Evolutionary conservation across 2,888 invertebrate species (phyloP).

Genomic region (Cactoblastis cactorum): DNA sequence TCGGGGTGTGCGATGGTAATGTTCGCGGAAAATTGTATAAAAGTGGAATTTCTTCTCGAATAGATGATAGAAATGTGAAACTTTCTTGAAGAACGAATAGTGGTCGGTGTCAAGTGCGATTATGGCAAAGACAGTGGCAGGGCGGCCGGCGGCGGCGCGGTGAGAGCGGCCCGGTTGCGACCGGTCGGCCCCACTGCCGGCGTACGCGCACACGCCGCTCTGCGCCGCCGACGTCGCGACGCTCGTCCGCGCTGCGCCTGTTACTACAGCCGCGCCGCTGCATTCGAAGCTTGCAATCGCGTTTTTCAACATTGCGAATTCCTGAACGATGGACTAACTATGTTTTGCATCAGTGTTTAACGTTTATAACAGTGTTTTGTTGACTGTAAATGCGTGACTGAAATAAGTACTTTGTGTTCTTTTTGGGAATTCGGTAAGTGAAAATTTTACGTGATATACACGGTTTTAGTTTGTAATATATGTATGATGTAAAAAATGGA

Average conservation of each 20-base stretch:
- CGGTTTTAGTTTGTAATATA: conserved; percentile 14
- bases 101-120: conserved; percentile 76
- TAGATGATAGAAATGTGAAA: conserved; percentile 70
- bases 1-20: neutral
- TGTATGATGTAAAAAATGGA: conserved; percentile 19
- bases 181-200: conserved; percentile 74
- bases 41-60: conserved; percentile 39
- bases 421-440: conserved; percentile 21
- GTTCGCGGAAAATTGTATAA: neutral
- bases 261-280: conserved; percentile 48
- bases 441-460: conserved; percentile 14
- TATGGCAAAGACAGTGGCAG: conserved; percentile 62
- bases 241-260: conserved; percentile 62
- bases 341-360: conserved; percentile 40
- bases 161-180: conserved; percentile 77
- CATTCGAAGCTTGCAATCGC: conserved; percentile 37
- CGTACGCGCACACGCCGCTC: conserved; percentile 65
- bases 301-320: conserved; percentile 42
- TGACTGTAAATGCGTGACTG: conserved; percentile 8
- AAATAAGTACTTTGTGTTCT: conserved; percentile 15
- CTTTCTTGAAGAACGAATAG: conserved; percentile 69
- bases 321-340: conserved; percentile 39
- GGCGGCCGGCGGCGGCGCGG: conserved; percentile 51
- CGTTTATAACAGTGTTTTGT: conserved; percentile 14
- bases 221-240: conserved; percentile 75